These are phyloP conservation scores for Todiramphus chloris DNA, from an alignment of 2,113 vertebrate species.

Conservation along the genomic window DNA sequence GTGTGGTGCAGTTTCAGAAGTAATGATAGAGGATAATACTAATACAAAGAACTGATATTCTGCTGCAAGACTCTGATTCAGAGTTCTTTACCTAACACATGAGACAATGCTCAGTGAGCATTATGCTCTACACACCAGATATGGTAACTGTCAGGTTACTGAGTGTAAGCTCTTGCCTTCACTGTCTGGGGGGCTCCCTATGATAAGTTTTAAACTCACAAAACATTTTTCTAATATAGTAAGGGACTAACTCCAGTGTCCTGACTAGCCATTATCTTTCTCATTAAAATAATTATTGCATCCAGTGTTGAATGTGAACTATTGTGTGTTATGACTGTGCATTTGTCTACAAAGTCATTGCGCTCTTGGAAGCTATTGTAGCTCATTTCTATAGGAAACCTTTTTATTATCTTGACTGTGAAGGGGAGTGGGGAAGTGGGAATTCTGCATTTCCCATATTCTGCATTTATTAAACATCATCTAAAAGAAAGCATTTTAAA, in stretches of 20 bases:
- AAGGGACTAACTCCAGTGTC: constrained; percentile 16
- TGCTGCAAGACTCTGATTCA: not conserved
- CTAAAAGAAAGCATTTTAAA: constrained; percentile 47
- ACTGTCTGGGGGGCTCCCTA: not conserved
- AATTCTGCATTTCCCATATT: constrained; percentile 47
- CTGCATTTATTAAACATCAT: constrained; percentile 49
- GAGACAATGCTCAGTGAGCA: fast-evolving
- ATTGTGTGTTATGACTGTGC: constrained; percentile 48
- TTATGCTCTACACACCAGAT: not conserved
- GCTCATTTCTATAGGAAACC: constrained; percentile 46
- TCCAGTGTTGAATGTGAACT: constrained; percentile 42
- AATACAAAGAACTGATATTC: constrained; percentile 7
- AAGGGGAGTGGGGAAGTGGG: constrained; percentile 36
- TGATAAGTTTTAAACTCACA: constrained; percentile 26
- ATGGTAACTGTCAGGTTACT: not conserved
- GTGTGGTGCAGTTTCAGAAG: not conserved
- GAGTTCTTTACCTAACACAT: not conserved
- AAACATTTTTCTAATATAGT: constrained; percentile 39
- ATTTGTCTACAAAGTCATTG: constrained; percentile 62
- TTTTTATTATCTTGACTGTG: constrained; percentile 42
- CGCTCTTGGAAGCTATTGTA: constrained; percentile 52
- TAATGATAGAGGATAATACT: not conserved
- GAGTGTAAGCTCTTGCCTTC: not conserved
- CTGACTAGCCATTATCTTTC: constrained; percentile 50
- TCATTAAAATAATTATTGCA: constrained; percentile 59